Base-by-base conservation (phyloP, 2,888 invertebrate species). In the Anoncus sp. region DNA sequence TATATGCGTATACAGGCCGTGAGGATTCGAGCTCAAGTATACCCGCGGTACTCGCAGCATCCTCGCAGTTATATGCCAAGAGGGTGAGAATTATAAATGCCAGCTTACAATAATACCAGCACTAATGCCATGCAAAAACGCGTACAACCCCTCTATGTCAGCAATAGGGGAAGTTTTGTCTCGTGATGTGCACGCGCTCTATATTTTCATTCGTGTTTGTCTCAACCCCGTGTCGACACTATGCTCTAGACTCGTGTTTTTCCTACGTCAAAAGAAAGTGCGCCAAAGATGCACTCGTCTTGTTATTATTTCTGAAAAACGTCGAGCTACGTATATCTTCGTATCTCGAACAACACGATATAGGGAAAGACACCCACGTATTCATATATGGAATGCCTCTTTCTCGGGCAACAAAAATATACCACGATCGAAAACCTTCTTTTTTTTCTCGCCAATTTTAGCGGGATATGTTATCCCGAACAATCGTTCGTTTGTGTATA, bases 91-190 rank as follows among this genome's bases (percentile, higher is more conserved):
- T 88, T 87, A 88, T 87, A 85, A 85, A 86, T 87, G 87, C 82
- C 86, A 82, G 88, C 89, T 89, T 90, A 88, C 85, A 89, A 90
- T 89, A 89, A 90, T 87, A 89, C 85, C 80, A 81, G 87, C 67
- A 78, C 85, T 88, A 89, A 90, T 89, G 87, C 88, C 83, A 87
- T 88, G 88, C 88, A 89, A 88, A 88, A 85, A 80, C 77, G 76
- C 31, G 55, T 24, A 24, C 18, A 47, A 72, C 38, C 72, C 65
- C 77, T 62, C 55, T 45, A 40, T 22, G 22, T 18, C 57, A 70
- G 51, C 20, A 62, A 43, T 35, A 73, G 62, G 79, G 74, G 72
- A n/a, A n/a, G n/a, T n/a, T n/a, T 75, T 47, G 72, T 71, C 38
- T 51, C 31, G 38, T 20, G 14, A 16, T 12, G 12, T 63, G 18